Evolutionary conservation across 30 jellyfish, hydroid and myxozoan species (phyloP), one percentile per base, ranked within the genome.

Genomic region (Euphysa ruthae): DNA sequence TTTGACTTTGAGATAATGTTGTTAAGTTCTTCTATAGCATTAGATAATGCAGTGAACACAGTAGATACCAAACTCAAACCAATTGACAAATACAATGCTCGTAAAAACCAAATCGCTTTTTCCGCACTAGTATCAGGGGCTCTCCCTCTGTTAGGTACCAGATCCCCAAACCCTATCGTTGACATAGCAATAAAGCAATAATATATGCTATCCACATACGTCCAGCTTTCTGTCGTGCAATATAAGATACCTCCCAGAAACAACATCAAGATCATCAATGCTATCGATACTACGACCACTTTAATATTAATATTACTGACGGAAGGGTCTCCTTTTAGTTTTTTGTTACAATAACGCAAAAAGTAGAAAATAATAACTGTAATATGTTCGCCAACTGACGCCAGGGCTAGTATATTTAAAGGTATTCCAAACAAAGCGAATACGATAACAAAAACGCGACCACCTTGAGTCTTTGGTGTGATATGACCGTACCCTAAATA

Each of bases 311-410:
- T 88, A 50, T 88, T 84, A 25, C 66, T 75, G 18, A 88, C 72
- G 55, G 75, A 61, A 55, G 77, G 75, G 46, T 61, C 80, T 57
- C 38, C 61, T 13, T 20, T 35, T 20, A 29, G 35, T 28, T 49
- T 73, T 6, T 15, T 56, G 18, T 23, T 44, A 32, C 52, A 57
- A 25, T 83, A 62, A 19, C 89, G 82, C 60, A 88, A 66, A 1
- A 79, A 82, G 43, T 35, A 60, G 79, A 83, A 88, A 21, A 88
- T 88, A 1, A 93, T 93, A 24, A 88, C 91, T 7, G 94, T 88
- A 1, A 88, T 88, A 54, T 88, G 97, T 70, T 88, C 97, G n/a
- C 97, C 97, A 32, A 88, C 97, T 23, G 97, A 81, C 26, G 97
- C 97, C 21, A 88, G 74, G 38, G 97, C 97, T 15, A 88, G 81